A percentile compares a stretch with the other conserved stretches of the same genome.
Conservation (phyloP, 1,140 invertebrate species). For the Drosophila nasuta region DNA sequence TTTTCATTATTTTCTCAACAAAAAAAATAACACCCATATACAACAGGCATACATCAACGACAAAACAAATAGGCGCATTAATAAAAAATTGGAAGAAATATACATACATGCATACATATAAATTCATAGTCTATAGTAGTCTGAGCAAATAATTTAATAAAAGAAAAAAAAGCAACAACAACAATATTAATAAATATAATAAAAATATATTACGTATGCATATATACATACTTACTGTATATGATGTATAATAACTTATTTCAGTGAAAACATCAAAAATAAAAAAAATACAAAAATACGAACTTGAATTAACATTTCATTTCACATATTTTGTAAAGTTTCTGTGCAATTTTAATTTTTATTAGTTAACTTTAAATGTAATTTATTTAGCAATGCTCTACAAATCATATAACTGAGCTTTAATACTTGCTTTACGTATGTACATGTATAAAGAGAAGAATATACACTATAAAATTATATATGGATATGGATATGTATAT, state of each 20-base stretch:
- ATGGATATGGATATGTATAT: slow-evolving; percentile 15
- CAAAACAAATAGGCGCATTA: slow-evolving; percentile 48
- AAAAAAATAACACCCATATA: slow-evolving; percentile 32
- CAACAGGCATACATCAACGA: slow-evolving; percentile 14
- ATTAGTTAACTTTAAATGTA: slow-evolving; percentile 33
- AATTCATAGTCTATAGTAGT: slow-evolving; percentile 75
- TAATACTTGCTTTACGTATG: slow-evolving; percentile 28
- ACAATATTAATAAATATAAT: slow-evolving; percentile 36
- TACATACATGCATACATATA: slow-evolving; percentile 60
- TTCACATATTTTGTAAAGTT: slow-evolving; percentile 18
- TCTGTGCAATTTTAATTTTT: slow-evolving; percentile 30
- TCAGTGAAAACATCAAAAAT: slow-evolving; percentile 4
- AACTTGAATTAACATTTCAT: slow-evolving; percentile 8
- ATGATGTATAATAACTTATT: slow-evolving; percentile 44
- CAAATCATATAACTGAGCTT: slow-evolving; percentile 48
- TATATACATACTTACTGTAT: slow-evolving; percentile 36
- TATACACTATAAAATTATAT: slow-evolving; percentile 32
- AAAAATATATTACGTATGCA: slow-evolving; percentile 10
- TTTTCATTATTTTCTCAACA: slow-evolving; percentile 47
- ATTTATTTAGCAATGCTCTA: slow-evolving; percentile 39
- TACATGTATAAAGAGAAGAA: slow-evolving; percentile 15
- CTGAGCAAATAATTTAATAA: slow-evolving; percentile 75
- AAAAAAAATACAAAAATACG: slow-evolving; percentile 8
- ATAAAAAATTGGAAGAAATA: slow-evolving; percentile 41
- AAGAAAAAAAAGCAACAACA: slow-evolving; percentile 33